Evolutionary conservation across 2,797 vertebrate species (phyloP), one percentile per base, ranked within the genome.

Genomic region (Leptoclinus maculatus): DNA sequence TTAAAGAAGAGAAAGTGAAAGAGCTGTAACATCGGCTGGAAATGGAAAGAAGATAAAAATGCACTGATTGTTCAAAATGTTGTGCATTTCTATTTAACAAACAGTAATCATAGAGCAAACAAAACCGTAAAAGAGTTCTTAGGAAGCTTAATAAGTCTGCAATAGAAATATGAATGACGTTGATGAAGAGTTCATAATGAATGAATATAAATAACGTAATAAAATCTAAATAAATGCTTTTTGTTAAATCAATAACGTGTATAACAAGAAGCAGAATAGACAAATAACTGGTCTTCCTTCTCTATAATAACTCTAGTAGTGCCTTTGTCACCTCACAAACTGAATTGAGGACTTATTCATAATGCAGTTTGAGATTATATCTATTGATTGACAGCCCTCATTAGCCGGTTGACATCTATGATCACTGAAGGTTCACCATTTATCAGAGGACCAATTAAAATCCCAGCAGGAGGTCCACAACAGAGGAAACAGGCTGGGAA

Each of bases 391-490:
- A 83, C 74, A 70, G 34, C 8, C 32, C n/a, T 79, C 57, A 79
- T 88, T 82, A 82, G 66, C 63, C 58, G 64, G 32, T 25, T 79
- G 75, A 79, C 80, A 81, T 79, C 41, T 63, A 29, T 77, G 78
- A 76, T 76, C 54, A 72, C 43, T 38, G 3, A 85, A 54, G 59
- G 34, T 80, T 87, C 62, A 39, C 60, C 62, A 76, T 81, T 77
- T n/a, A 78, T 82, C 70, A 64, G 56, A 76, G 68, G 80, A 67
- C 72, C 76, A 71, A 88, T 88, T 80, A 79, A 66, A 80, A 53
- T 39, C 75, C 65, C 49, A 7, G 34, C 53, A 78, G 57, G 77
- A 49, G 70, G 59, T 80, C 38, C 45, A 64, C 16, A 13, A 23
- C 25, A 16, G 13, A 53, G n/a, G 3, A 0, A 68, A 51, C n/a